These are phyloP conservation scores for Brevimyrus niger DNA, from an alignment of 2,113 vertebrate species.

Conservation along the genomic window DNA sequence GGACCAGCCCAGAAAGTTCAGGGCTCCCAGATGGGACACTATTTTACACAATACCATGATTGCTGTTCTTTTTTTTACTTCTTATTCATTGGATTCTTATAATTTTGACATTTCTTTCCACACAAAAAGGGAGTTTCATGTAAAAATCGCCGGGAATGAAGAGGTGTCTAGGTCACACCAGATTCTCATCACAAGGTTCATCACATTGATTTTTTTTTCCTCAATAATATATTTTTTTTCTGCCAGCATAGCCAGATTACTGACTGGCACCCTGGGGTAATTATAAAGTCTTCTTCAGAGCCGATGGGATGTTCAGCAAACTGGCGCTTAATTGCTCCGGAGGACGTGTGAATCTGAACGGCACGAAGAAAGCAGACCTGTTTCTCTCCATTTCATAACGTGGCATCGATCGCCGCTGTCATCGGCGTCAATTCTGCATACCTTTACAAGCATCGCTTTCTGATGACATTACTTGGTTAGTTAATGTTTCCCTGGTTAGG, in stretches of 20 bases:
- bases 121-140: not conserved
- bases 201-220: not conserved
- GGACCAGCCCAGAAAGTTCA: not conserved
- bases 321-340: not conserved
- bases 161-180: not conserved
- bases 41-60: not conserved
- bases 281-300: not conserved
- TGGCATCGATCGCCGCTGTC: not conserved
- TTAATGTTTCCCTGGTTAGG: not conserved
- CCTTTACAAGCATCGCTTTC: not conserved
- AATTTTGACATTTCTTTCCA: not conserved
- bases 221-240: not conserved
- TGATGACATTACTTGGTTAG: not conserved
- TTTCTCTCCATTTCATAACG: not conserved
- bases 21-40: not conserved
- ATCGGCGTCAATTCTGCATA: not conserved
- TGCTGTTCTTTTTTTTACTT: not conserved
- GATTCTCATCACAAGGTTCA: not conserved
- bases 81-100: not conserved
- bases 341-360: not conserved
- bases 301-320: not conserved
- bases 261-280: constrained; percentile 1
- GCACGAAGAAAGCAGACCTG: not conserved
- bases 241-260: not conserved
- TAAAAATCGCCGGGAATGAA: not conserved